phyloP scores from a whole-genome alignment of 2,888 invertebrate genomes.

The Lycocerus yunnanus region DNA sequence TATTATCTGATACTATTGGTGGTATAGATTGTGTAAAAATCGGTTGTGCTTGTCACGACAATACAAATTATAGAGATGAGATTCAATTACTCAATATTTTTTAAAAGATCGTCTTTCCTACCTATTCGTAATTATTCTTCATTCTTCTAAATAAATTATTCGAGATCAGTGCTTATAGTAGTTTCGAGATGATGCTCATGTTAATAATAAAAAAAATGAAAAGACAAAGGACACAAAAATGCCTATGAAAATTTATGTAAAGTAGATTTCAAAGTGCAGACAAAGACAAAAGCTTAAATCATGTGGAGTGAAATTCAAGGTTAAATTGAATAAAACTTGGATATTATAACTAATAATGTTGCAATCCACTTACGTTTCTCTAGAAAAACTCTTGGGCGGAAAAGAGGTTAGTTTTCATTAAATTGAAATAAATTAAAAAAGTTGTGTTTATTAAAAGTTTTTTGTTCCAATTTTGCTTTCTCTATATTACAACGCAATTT shows the following conservation, averaged over 20 bases:
- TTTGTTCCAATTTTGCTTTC: background rate
- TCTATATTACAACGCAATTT: background rate
- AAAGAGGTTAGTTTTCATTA: background rate
- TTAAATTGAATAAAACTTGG: background rate
- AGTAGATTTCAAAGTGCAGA: background rate
- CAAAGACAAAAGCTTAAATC: background rate
- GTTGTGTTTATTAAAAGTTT: background rate
- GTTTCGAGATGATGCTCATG: background rate
- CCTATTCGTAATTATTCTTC: background rate
- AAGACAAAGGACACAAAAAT: background rate
- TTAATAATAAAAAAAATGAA: background rate
- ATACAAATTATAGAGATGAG: conserved; percentile 20
- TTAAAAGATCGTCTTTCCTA: background rate
- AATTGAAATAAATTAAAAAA: background rate
- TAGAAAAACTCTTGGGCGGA: background rate
- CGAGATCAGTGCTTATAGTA: background rate
- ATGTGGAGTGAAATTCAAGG: background rate
- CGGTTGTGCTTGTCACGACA: conserved; percentile 18
- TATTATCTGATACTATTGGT: conserved; percentile 11
- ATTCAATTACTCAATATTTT: conserved; percentile 11
- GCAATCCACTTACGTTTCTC: background rate
- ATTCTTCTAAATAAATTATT: background rate
- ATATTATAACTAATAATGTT: background rate
- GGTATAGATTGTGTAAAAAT: conserved; percentile 26
- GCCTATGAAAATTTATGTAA: background rate